A percentile compares a stretch with the other conserved stretches of the same genome.
Conservation (phyloP, 2,888 invertebrate species). For the Antitype chi region DNA sequence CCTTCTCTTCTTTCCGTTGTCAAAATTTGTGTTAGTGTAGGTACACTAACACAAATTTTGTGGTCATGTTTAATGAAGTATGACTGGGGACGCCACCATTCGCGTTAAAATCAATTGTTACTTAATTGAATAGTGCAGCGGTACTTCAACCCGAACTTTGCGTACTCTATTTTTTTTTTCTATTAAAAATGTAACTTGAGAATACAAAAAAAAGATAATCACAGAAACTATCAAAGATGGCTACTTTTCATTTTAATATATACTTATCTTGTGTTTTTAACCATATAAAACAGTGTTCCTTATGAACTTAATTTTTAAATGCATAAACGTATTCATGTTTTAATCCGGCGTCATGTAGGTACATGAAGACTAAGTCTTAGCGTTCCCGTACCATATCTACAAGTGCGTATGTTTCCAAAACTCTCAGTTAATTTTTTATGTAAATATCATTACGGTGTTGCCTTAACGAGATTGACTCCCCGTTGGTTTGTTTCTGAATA, state of each 20-base stretch:
- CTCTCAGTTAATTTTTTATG: conserved; percentile 81
- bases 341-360: too few relatives aligned
- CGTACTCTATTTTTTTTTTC: too few relatives aligned
- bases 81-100: not conserved
- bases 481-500: conserved; percentile 74
- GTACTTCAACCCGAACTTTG: not conserved
- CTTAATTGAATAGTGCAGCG: not conserved
- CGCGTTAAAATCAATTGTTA: not conserved
- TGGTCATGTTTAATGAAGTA: not conserved
- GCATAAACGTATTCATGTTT: too few relatives aligned
- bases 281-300: too few relatives aligned
- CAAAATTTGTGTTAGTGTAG: not conserved
- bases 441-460: conserved; percentile 83
- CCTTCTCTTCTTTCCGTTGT: not conserved
- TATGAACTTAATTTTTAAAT: too few relatives aligned
- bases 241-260: too few relatives aligned
- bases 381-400: conserved; percentile 9
- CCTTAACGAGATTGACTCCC: conserved; percentile 82
- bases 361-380: too few relatives aligned
- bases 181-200: too few relatives aligned
- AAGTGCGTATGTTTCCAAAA: conserved; percentile 66
- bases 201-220: too few relatives aligned
- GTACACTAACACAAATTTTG: not conserved
- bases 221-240: too few relatives aligned
- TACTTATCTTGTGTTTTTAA: too few relatives aligned